Conservation (phyloP, 2,888 invertebrate species). For the Tolmerus cingulatus region DNA sequence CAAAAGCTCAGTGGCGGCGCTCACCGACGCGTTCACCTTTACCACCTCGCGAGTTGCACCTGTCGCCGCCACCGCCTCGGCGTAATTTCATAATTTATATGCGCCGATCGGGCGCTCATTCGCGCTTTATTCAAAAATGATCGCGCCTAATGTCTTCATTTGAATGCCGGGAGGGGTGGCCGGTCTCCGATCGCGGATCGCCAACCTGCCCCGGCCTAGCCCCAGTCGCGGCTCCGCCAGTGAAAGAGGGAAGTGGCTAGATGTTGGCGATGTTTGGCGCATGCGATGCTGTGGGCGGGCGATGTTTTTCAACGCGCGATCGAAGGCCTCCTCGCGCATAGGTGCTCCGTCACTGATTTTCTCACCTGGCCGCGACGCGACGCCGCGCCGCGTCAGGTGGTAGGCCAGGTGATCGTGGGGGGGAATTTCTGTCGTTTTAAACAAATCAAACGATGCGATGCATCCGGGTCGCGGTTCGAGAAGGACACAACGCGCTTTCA, state of each 20-base stretch:
- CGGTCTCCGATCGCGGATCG: neutral
- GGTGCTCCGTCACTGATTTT: neutral
- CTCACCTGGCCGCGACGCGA: neutral
- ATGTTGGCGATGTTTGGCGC: neutral
- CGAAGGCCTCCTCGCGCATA: neutral
- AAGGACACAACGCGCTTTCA: neutral
- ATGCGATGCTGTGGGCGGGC: slow-evolving; percentile 4
- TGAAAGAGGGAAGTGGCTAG: slow-evolving; percentile 20
- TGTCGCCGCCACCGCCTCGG: neutral
- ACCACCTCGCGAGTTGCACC: neutral
- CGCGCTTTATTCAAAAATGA: neutral
- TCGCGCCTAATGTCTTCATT: slow-evolving; percentile 22
- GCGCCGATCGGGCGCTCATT: neutral
- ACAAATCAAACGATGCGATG: neutral
- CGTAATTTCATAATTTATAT: slow-evolving; percentile 31
- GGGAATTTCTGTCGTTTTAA: neutral
- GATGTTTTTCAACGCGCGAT: neutral
- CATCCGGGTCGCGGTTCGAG: neutral
- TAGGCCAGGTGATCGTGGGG: neutral
- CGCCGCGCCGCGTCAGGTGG: neutral
- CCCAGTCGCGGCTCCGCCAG: neutral
- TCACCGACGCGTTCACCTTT: neutral
- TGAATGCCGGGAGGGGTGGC: slow-evolving; percentile 6
- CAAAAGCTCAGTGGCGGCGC: neutral
- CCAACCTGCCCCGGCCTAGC: neutral